Conservation (phyloP, 1,140 invertebrate species). For the Rhopalosiphum padi region DNA sequence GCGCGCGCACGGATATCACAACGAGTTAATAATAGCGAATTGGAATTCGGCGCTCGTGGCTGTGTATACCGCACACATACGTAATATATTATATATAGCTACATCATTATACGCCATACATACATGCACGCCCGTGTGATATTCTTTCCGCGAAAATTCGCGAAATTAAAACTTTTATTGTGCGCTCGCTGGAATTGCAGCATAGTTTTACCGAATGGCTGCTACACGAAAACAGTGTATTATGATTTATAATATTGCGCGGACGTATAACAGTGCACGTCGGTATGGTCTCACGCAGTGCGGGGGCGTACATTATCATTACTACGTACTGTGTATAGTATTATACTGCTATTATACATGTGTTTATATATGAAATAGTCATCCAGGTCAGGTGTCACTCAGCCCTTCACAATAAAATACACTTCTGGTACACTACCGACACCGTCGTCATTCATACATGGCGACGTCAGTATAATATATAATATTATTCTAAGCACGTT, state of each 20-base stretch:
- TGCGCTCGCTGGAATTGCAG: not conserved
- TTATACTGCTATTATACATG: no score
- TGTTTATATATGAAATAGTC: not conserved
- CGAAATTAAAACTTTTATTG: not conserved
- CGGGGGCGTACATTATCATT: not conserved
- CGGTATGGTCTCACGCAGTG: not conserved
- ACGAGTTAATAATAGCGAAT: not conserved
- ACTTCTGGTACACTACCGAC: not conserved
- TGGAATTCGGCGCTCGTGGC: not conserved
- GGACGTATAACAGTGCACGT: not conserved
- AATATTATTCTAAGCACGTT: not conserved
- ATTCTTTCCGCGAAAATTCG: not conserved
- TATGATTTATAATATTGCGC: not conserved
- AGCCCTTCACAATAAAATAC: slow-evolving; percentile 16
- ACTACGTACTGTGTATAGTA: not conserved
- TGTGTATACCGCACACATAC: not conserved
- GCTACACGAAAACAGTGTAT: not conserved
- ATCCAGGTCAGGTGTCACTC: not conserved
- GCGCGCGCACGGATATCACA: not conserved
- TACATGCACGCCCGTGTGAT: not conserved
- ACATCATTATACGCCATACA: not conserved
- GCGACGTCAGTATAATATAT: not conserved
- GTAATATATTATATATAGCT: not conserved
- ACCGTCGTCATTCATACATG: not conserved
- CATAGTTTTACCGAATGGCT: not conserved